Conservation (phyloP, 1,140 invertebrate genomes). For the Sarcophaga bullata region DNA sequence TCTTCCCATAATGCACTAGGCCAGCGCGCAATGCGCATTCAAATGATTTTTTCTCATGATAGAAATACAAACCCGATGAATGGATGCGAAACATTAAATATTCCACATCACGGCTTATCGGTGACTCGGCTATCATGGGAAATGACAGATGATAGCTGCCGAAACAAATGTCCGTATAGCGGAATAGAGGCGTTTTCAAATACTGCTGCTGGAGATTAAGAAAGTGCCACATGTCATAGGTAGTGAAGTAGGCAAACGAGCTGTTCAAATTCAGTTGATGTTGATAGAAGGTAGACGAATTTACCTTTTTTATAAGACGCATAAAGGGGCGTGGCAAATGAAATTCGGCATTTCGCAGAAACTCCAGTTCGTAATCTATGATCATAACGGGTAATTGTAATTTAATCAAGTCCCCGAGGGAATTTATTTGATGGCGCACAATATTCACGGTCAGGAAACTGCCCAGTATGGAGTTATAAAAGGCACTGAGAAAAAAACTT, state of each 20-base stretch:
- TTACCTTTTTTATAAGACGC: conserved; percentile 52
- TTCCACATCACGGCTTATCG: conserved; percentile 37
- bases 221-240: conserved; percentile 58
- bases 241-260: conserved; percentile 54
- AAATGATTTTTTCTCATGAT: conserved; percentile 56
- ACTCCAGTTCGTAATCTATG: conserved; percentile 60
- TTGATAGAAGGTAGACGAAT: conserved; percentile 49
- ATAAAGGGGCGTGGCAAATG: conserved; percentile 49
- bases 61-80: conserved; percentile 50
- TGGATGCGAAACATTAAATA: conserved; percentile 43
- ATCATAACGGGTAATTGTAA: conserved; percentile 57
- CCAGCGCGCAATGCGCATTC: conserved; percentile 52
- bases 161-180: conserved; percentile 49
- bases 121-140: conserved; percentile 39
- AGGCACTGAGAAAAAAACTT: conserved; percentile 57
- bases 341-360: conserved; percentile 48
- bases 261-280: conserved; percentile 51
- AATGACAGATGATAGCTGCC: conserved; percentile 41
- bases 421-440: conserved; percentile 58
- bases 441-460: conserved; percentile 59
- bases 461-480: conserved; percentile 58
- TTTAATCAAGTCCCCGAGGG: conserved; percentile 54
- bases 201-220: conserved; percentile 56
- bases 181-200: conserved; percentile 52
- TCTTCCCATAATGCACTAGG: conserved; percentile 49